phyloP scores from a whole-genome alignment of 2,797 vertebrate species.

The Gymnothorax reevesii region DNA sequence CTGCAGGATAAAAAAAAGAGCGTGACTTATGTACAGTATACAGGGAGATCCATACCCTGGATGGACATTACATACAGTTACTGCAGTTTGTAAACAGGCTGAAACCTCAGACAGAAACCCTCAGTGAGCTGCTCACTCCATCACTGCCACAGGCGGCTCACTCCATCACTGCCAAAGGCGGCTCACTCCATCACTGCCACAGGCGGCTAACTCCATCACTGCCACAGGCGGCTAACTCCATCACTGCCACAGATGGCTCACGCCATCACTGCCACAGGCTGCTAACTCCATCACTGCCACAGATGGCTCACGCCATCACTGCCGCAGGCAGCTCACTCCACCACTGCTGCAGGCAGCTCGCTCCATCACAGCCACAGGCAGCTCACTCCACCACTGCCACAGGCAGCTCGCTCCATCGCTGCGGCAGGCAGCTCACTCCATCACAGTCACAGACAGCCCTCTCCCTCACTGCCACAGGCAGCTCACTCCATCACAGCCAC shows the following conservation, averaged over 20 bases:
- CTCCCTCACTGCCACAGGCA: too few relatives aligned
- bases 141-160: background rate
- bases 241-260: background rate
- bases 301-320: background rate
- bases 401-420: too few relatives aligned
- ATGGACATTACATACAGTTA: background rate
- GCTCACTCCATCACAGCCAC: too few relatives aligned
- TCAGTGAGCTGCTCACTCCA: background rate
- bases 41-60: background rate
- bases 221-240: background rate
- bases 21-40: background rate
- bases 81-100: background rate
- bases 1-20: conserved; percentile 59
- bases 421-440: too few relatives aligned
- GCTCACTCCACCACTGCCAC: too few relatives aligned
- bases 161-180: background rate
- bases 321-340: too few relatives aligned
- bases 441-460: too few relatives aligned
- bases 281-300: background rate
- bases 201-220: background rate
- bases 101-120: background rate
- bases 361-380: too few relatives aligned
- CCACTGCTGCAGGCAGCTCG: too few relatives aligned
- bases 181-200: background rate
- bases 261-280: background rate